Evolutionary conservation across 1,140 invertebrate genomes (phyloP), one percentile per base, ranked within the genome.

Genomic region (Lordiphosa stackelbergi): DNA sequence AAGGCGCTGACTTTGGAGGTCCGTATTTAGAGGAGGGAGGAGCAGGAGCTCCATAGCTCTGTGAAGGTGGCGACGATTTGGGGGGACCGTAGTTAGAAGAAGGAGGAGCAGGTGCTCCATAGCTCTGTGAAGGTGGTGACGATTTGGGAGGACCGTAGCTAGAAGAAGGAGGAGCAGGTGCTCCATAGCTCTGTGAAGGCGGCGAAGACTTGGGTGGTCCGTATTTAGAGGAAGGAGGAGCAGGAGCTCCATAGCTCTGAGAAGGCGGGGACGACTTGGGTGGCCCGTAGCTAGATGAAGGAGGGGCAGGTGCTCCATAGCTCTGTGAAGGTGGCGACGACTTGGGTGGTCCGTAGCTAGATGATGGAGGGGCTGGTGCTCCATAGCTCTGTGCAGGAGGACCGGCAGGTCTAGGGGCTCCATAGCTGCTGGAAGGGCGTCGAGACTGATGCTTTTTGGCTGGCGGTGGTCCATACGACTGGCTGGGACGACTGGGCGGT

Each of bases 241-340:
- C 49, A 88, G 86, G 86, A 5, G 78, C 66, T 34, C 86, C 86
- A 12, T 88, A 85, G 58, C 74, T 86, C 10, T 72, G 73, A 0
- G 88, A 88, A 2, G 86, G 87, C 8, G 89, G 88, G 0, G 69
- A 73, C 2, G 66, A 53, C 71, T 85, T 89, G 78, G 78, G 68
- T 1, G 89, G 28, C 5, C 28, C 28, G 7, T 31, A 31, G 7
- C 7, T 31, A 2, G 28, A 31, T 45, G 66, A 36, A 5, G 90
- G 89, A 1, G 70, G 71, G 52, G 87, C 87, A 37, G 90, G 90
- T 0, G 89, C 85, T 0, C 90, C 90, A 54, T 90, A 90, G 42
- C 63, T 89, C 2, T 66, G 58, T 13, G 58, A 66, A 43, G 85
- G 83, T 2, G 68, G 53, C 46, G 86, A 83, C 37, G 85, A 73